phyloP scores from a whole-genome alignment of 2,113 vertebrate genomes.

The Chaetorhynchus papuensis region DNA sequence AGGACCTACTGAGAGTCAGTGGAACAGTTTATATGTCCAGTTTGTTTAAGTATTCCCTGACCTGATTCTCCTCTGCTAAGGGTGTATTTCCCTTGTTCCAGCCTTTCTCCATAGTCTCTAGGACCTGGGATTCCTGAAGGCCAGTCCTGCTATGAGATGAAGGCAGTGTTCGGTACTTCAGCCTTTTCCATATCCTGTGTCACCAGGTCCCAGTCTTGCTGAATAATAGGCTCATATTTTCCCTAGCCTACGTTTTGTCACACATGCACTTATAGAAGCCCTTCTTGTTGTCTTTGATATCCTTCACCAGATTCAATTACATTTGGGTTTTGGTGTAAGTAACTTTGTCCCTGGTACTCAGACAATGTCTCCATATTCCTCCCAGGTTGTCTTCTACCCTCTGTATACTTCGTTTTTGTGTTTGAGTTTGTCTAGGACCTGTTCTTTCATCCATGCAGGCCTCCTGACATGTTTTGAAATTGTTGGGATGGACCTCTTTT shows the following conservation, averaged over 20 bases:
- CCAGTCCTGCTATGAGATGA: not conserved
- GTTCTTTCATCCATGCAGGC: not conserved
- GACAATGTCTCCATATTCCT: not conserved
- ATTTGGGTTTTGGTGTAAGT: not conserved
- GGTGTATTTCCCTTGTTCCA: not conserved
- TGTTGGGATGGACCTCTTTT: not conserved
- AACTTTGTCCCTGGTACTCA: not conserved
- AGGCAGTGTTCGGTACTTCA: not conserved
- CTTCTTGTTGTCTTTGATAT: not conserved
- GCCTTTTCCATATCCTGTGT: not conserved
- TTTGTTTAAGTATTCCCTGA: not conserved
- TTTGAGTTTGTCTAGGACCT: not conserved
- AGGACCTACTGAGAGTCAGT: conserved; percentile 23
- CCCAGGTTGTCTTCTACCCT: not conserved
- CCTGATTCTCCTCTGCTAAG: not conserved
- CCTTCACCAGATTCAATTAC: not conserved
- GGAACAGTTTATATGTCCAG: not conserved
- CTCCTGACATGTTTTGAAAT: not conserved
- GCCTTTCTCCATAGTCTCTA: not conserved
- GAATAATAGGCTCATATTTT: not conserved
- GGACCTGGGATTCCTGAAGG: not conserved
- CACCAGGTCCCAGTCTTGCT: not conserved
- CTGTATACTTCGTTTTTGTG: not conserved
- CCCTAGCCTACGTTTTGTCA: not conserved
- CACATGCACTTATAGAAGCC: not conserved